phyloP scores from a whole-genome alignment of 2,888 invertebrate genomes.

The Drosophila subquinaria region DNA sequence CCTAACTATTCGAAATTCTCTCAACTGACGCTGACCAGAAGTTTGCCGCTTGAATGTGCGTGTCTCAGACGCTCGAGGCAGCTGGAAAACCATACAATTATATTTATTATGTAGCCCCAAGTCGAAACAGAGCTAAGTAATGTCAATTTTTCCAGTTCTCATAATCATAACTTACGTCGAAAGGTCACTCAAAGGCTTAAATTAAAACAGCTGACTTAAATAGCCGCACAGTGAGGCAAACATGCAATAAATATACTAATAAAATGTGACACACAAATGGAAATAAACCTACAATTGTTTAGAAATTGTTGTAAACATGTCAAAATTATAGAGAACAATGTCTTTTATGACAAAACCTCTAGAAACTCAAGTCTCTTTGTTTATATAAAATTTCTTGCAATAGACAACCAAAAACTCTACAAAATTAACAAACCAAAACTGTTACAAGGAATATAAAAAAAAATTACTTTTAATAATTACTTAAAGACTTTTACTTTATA shows the following conservation, averaged over 20 bases:
- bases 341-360: no score
- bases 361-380: no score
- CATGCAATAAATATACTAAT: neutral
- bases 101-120: slow-evolving; percentile 69
- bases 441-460: no score
- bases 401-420: no score
- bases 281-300: no score
- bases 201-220: slow-evolving; percentile 60
- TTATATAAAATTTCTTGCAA: no score
- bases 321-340: neutral
- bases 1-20: slow-evolving; percentile 10
- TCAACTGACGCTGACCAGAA: slow-evolving; percentile 6
- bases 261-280: no score
- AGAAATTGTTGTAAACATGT: neutral
- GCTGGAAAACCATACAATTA: slow-evolving; percentile 63
- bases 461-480: no score
- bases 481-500: no score
- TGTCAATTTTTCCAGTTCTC: slow-evolving; percentile 77
- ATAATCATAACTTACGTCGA: slow-evolving; percentile 80
- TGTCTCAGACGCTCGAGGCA: slow-evolving; percentile 13
- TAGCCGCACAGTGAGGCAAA: slow-evolving; percentile 54
- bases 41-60: slow-evolving; percentile 37
- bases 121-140: slow-evolving; percentile 61
- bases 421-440: no score
- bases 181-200: slow-evolving; percentile 49